Evolutionary conservation across 2,113 vertebrate genomes (phyloP).

Genomic region (Spea multiplicata): DNA sequence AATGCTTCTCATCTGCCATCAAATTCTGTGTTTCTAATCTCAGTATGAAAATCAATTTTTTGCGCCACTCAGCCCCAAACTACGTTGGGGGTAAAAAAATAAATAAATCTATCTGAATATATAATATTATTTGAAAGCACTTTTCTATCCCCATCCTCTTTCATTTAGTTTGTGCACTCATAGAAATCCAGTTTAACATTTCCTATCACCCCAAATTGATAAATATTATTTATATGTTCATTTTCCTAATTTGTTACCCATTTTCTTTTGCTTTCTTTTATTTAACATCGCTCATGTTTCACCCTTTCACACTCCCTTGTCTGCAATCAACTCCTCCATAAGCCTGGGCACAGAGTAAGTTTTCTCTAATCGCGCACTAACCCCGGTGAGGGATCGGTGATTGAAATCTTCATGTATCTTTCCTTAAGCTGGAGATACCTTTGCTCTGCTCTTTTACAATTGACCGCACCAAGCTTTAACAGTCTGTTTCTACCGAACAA

Average conservation of each 20-base stretch:
- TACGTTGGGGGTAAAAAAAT: no score
- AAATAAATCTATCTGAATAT: no score
- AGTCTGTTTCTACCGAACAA: no score
- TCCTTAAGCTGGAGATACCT: constrained; percentile 31
- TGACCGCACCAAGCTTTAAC: not conserved
- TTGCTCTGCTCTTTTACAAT: not conserved
- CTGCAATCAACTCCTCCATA: constrained; percentile 88
- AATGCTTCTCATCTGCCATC: no score
- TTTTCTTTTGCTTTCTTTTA: constrained; percentile 70
- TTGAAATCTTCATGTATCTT: constrained; percentile 19
- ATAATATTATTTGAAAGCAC: no score
- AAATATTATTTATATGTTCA: constrained; percentile 64
- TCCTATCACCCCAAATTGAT: constrained; percentile 67
- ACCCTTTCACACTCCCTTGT: constrained; percentile 66
- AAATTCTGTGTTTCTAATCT: no score
- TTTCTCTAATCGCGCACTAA: constrained; percentile 68
- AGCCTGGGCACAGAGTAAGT: constrained; percentile 99
- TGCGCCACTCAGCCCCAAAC: no score
- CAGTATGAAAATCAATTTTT: no score
- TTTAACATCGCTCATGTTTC: constrained; percentile 80
- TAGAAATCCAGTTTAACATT: constrained; percentile 55
- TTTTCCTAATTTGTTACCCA: constrained; percentile 54
- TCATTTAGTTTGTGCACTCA: constrained; percentile 8
- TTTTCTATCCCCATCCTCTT: not conserved
- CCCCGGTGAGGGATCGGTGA: constrained; percentile 59